A percentile compares a stretch with the other conserved stretches of the same genome.
Conservation (phyloP, 2,113 vertebrate genomes). For the Perognathus longimembris region DNA sequence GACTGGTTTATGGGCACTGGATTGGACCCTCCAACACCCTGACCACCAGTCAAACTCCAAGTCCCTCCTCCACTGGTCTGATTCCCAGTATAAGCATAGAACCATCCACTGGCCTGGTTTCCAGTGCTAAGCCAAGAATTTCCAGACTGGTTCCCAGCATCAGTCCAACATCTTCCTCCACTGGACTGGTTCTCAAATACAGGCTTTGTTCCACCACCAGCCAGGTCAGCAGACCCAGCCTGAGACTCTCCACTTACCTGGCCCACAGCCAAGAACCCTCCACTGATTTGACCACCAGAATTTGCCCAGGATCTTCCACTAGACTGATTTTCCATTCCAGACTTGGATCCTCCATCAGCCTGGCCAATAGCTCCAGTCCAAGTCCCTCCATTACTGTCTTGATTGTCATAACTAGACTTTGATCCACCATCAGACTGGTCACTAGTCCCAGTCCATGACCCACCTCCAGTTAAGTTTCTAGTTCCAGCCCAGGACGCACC, state of each 20-base stretch:
- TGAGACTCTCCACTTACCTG: slow-evolving; percentile 50
- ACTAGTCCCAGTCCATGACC: slow-evolving; percentile 45
- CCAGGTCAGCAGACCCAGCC: slow-evolving; percentile 28
- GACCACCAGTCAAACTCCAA: slow-evolving; percentile 44
- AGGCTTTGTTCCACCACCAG: slow-evolving; percentile 30
- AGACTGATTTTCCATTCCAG: slow-evolving; percentile 41
- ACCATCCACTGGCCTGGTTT: slow-evolving; percentile 59
- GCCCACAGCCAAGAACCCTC: slow-evolving; percentile 34
- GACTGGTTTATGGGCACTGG: background rate
- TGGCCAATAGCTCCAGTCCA: slow-evolving; percentile 41
- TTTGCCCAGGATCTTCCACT: slow-evolving; percentile 55
- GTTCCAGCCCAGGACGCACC: slow-evolving; percentile 40
- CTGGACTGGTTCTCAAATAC: slow-evolving; percentile 44
- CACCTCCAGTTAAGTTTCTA: slow-evolving; percentile 20
- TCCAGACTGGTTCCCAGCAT: slow-evolving; percentile 23
- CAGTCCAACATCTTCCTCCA: slow-evolving; percentile 57
- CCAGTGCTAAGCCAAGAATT: background rate
- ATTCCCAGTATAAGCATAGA: slow-evolving; percentile 49
- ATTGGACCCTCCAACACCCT: slow-evolving; percentile 5
- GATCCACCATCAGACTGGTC: slow-evolving; percentile 44
- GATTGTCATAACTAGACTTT: slow-evolving; percentile 53
- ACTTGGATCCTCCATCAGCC: slow-evolving; percentile 35
- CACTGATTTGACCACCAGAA: slow-evolving; percentile 47
- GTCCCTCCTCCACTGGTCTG: slow-evolving; percentile 42
- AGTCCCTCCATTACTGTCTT: slow-evolving; percentile 5